Conservation (phyloP, 2,113 vertebrate species). For the Catharus bicknelli region DNA sequence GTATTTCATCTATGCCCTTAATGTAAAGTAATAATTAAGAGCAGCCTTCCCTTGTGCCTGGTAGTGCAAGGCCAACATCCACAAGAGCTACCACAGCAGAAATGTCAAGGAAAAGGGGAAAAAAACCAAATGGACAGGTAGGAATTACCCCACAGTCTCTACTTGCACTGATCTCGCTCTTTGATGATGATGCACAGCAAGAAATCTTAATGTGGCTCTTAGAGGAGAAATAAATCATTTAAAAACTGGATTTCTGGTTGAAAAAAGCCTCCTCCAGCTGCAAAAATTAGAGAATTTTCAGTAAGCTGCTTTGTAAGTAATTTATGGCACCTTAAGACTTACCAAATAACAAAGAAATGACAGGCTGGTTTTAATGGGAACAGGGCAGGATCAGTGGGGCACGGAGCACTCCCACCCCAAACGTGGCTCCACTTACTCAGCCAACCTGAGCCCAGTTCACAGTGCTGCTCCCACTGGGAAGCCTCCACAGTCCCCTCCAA, state of each 20-base stretch:
- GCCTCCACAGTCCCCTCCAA: background rate
- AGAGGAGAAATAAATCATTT: conserved; percentile 7
- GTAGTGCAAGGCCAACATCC: background rate
- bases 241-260: conserved; percentile 45
- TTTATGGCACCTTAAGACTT: background rate
- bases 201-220: conserved; percentile 53
- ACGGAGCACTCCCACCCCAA: background rate
- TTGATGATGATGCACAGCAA: conserved; percentile 14
- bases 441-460: rapidly evolving
- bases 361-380: background rate
- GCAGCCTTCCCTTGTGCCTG: background rate
- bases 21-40: conserved; percentile 62
- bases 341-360: background rate
- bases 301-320: background rate
- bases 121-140: conserved; percentile 39
- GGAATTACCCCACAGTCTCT: background rate
- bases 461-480: background rate
- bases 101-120: conserved; percentile 15
- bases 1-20: background rate
- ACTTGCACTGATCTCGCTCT: background rate
- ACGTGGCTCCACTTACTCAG: background rate
- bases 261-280: background rate
- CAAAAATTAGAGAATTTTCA: background rate
- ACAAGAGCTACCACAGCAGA: background rate
- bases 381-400: background rate